Conservation (phyloP, 2,888 invertebrate genomes). For the Tineola bisselliella region DNA sequence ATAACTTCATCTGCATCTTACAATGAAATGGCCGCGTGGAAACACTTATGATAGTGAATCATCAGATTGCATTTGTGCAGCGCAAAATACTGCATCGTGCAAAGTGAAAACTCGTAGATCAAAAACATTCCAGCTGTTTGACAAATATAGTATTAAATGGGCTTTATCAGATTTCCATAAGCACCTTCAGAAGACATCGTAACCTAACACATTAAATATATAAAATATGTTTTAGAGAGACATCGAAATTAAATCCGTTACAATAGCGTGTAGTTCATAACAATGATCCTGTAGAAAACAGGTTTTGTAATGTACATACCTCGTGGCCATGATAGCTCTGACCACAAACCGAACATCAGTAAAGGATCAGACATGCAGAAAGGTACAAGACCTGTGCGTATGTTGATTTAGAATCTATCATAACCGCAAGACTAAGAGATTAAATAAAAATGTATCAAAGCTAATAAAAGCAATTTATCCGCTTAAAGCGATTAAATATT, state of each 20-base stretch:
- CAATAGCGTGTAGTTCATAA: neutral
- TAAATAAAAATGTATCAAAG: no score
- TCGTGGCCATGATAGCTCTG: conserved; percentile 36
- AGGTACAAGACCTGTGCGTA: neutral
- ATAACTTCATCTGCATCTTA: conserved; percentile 5
- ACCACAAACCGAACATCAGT: conserved; percentile 48
- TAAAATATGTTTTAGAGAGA: neutral
- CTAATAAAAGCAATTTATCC: no score
- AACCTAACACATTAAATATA: no score
- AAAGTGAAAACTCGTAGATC: neutral
- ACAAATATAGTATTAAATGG: neutral
- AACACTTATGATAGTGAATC: neutral
- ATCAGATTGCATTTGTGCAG: neutral
- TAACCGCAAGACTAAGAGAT: no score
- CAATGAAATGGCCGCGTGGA: conserved; percentile 2
- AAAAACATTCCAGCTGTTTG: neutral
- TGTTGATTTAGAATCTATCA: no score
- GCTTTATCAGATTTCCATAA: no score
- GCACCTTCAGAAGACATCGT: no score
- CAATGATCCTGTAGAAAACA: conserved; percentile 3
- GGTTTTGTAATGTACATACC: neutral
- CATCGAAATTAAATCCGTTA: neutral
- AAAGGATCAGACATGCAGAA: conserved; percentile 20
- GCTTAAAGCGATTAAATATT: no score
- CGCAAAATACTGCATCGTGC: neutral